A percentile compares a stretch with the other conserved stretches of the same genome.
Conservation (phyloP, 2,888 invertebrate species). For the Muschampia plurimacula region DNA sequence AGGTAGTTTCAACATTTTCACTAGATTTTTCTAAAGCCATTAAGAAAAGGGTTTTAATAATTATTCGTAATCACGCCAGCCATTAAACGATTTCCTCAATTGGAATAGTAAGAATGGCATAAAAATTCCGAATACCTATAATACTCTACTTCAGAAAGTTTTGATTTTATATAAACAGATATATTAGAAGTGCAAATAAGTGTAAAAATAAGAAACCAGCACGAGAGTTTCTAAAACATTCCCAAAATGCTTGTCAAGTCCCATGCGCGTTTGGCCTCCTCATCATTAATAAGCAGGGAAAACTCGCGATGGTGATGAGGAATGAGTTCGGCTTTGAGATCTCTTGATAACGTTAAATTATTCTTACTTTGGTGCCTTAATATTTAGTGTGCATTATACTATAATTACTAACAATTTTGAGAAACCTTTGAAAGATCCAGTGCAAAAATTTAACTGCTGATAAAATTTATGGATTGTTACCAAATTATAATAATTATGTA, state of each 20-base stretch:
- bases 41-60: neutral
- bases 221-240: neutral
- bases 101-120: too few species aligned
- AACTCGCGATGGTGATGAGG: too few species aligned
- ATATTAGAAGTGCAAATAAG: too few species aligned
- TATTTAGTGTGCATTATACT: too few species aligned
- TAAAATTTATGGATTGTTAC: neutral
- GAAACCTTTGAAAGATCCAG: neutral
- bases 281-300: neutral
- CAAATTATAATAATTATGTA: neutral
- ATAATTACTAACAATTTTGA: too few species aligned
- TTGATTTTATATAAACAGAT: neutral
- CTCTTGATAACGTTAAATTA: too few species aligned
- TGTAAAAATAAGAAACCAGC: too few species aligned
- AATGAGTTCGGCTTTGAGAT: neutral
- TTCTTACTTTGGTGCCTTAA: too few species aligned
- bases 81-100: too few species aligned
- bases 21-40: too few species aligned
- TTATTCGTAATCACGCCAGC: neutral
- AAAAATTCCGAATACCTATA: neutral
- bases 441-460: neutral
- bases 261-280: neutral
- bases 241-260: neutral
- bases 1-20: too few species aligned
- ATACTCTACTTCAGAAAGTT: neutral